Evolutionary conservation across 2,797 vertebrate genomes (phyloP).

Genomic region (Thamnophis elegans): DNA sequence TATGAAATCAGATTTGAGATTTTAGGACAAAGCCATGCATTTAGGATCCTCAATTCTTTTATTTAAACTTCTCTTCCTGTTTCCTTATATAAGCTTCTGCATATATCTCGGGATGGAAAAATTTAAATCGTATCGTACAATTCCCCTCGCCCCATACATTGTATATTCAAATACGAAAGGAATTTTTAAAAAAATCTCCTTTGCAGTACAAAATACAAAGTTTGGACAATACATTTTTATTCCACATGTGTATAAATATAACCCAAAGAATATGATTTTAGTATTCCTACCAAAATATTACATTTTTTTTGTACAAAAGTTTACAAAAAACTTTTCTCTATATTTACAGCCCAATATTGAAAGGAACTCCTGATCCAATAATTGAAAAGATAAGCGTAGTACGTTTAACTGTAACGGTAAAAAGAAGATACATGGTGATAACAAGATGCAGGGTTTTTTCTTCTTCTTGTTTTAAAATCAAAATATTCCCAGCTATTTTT

Average conservation of each 20-base stretch:
- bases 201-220: conserved; percentile 81
- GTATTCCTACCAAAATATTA: conserved; percentile 83
- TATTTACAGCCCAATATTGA: conserved; percentile 76
- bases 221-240: conserved; percentile 78
- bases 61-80: conserved; percentile 55
- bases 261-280: conserved; percentile 82
- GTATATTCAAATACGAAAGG: conserved; percentile 79
- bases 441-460: background rate
- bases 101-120: conserved; percentile 74
- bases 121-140: conserved; percentile 75
- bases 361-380: conserved; percentile 59
- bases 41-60: conserved; percentile 62
- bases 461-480: background rate
- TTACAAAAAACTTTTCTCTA: conserved; percentile 79
- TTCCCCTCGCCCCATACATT: conserved; percentile 55
- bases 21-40: conserved; percentile 43
- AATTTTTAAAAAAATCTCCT: conserved; percentile 66
- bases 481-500: background rate
- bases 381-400: conserved; percentile 67
- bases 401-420: conserved; percentile 45
- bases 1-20: conserved; percentile 13
- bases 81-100: conserved; percentile 55
- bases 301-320: conserved; percentile 81
- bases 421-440: background rate
- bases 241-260: conserved; percentile 86